These are phyloP conservation scores for Elysia chlorotica DNA, from an alignment of 1,140 invertebrate genomes.

Conservation along the genomic window DNA sequence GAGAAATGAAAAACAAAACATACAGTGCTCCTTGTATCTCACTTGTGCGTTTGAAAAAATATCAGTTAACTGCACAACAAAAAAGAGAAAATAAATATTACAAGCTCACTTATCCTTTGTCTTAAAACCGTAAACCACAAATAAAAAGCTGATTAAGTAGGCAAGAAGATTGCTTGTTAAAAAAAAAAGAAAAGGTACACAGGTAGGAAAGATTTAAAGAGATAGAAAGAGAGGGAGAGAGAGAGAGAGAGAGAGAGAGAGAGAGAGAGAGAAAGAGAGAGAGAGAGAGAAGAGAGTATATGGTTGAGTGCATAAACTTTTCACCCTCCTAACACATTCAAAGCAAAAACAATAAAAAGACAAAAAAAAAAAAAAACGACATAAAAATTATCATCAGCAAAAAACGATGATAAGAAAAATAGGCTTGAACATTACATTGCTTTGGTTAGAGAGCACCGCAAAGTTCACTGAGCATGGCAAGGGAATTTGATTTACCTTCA, in stretches of 20 bases:
- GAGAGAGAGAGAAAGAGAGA: neutral
- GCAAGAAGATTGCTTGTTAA: neutral
- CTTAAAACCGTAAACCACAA: neutral
- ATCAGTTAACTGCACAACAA: neutral
- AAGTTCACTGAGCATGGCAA: no score
- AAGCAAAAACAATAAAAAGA: no score
- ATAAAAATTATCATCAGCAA: slow-evolving; percentile 59
- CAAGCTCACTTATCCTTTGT: neutral
- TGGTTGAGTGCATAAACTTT: neutral
- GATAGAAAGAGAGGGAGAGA: no score
- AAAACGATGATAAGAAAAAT: slow-evolving; percentile 36
- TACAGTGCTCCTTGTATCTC: slow-evolving; percentile 58
- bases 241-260: neutral
- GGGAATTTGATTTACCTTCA: no score
- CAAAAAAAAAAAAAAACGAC: slow-evolving; percentile 59
- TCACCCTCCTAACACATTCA: slow-evolving; percentile 57
- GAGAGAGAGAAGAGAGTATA: neutral
- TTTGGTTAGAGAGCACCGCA: slow-evolving; percentile 37
- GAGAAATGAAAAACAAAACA: slow-evolving; percentile 48
- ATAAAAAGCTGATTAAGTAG: neutral
- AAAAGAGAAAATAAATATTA: neutral
- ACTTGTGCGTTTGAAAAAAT: slow-evolving; percentile 43
- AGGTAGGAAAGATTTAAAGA: no score
- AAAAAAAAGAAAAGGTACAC: neutral
- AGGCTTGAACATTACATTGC: slow-evolving; percentile 23